A percentile compares a stretch with the other conserved stretches of the same genome.
phyloP scores from a whole-genome alignment of 2,113 vertebrate genomes.

The Lutjanus erythropterus region DNA sequence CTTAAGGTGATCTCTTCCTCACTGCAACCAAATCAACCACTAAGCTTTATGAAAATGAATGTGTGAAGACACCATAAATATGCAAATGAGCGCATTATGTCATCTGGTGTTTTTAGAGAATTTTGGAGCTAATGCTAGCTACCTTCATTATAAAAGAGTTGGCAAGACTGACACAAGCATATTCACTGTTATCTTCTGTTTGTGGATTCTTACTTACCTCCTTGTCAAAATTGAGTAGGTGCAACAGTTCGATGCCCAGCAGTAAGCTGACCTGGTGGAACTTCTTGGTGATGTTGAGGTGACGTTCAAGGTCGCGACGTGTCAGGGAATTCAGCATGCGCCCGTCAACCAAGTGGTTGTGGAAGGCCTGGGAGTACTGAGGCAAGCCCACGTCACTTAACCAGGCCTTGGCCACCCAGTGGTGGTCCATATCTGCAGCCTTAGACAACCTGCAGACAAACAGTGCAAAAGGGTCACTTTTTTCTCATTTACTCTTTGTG shows the following conservation, averaged over 20 bases:
- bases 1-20: too few relatives aligned
- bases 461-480: background rate
- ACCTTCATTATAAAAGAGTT: too few relatives aligned
- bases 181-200: background rate
- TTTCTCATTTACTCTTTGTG: background rate
- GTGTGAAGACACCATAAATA: too few relatives aligned
- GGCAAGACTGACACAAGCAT: too few relatives aligned
- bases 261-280: slow-evolving; percentile 91
- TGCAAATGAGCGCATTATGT: too few relatives aligned
- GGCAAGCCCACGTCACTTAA: slow-evolving; percentile 88
- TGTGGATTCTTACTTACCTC: slow-evolving; percentile 80
- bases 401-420: slow-evolving; percentile 94
- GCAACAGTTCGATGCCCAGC: slow-evolving; percentile 90
- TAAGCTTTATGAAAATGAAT: too few relatives aligned
- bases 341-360: slow-evolving; percentile 90
- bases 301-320: slow-evolving; percentile 88
- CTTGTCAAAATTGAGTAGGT: slow-evolving; percentile 87
- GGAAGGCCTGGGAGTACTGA: slow-evolving; percentile 92
- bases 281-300: slow-evolving; percentile 89
- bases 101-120: too few relatives aligned
- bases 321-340: slow-evolving; percentile 89
- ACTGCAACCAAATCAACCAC: too few relatives aligned
- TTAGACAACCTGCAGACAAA: slow-evolving; percentile 85
- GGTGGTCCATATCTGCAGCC: slow-evolving; percentile 91
- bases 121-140: too few relatives aligned